A percentile compares a stretch with the other conserved stretches of the same genome.
phyloP scores from a whole-genome alignment of 2,113 vertebrate species.

The Lepisosteus osseus region DNA sequence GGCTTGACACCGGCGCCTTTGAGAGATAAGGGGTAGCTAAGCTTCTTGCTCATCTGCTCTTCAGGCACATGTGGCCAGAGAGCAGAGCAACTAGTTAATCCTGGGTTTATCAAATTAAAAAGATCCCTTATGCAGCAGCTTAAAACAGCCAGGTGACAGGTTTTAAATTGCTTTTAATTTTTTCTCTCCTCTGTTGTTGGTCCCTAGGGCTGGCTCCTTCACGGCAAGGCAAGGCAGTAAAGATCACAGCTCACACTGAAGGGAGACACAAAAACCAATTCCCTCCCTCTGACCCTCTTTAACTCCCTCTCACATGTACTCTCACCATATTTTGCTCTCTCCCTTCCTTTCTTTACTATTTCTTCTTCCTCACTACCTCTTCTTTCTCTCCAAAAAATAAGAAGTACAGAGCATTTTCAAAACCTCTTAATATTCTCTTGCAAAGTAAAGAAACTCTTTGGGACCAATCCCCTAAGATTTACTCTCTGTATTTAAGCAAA shows the following conservation, averaged over 20 bases:
- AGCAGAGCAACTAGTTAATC: neutral
- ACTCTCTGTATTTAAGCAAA: too few species aligned
- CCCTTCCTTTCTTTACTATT: neutral
- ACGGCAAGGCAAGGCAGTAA: too few species aligned
- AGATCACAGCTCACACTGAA: too few species aligned
- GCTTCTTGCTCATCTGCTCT: neutral
- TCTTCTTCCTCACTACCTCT: neutral
- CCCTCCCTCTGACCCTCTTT: neutral
- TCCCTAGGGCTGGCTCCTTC: too few species aligned
- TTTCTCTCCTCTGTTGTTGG: neutral
- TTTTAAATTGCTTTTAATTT: neutral
- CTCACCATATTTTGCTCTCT: neutral
- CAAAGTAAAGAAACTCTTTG: too few species aligned
- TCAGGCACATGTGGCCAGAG: neutral
- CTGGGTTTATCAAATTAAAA: neutral
- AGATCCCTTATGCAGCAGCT: neutral
- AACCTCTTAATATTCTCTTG: too few species aligned
- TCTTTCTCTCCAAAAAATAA: neutral
- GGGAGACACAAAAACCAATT: neutral
- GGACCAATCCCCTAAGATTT: too few species aligned
- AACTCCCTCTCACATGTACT: neutral
- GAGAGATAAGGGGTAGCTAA: too few species aligned
- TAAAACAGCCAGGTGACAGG: neutral
- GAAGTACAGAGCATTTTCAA: too few species aligned
- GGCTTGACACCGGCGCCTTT: too few species aligned